Conservation (phyloP, 2,113 vertebrate genomes). For the Coryphaenoides rupestris region DNA sequence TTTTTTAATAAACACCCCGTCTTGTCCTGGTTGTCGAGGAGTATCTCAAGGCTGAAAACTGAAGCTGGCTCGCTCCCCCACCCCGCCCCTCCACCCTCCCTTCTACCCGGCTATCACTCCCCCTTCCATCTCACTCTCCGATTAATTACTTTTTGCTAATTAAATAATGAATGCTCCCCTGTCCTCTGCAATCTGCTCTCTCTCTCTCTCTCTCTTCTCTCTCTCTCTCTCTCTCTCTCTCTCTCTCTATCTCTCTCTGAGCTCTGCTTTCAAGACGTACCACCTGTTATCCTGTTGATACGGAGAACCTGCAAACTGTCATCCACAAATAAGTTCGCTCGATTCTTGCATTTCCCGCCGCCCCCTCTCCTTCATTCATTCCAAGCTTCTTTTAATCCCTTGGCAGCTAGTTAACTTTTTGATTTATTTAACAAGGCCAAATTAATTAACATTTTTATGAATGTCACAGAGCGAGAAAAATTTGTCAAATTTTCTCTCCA, state of each 20-base stretch:
- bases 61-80: too few species aligned
- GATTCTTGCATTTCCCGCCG: constrained; percentile 33
- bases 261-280: too few species aligned
- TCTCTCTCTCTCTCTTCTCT: neutral
- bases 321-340: constrained; percentile 25
- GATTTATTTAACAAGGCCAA: neutral
- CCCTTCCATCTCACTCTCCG: too few species aligned
- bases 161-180: too few species aligned
- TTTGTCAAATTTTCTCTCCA: too few species aligned
- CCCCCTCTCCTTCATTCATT: constrained; percentile 11
- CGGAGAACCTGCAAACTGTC: neutral
- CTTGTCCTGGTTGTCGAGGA: too few species aligned
- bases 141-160: too few species aligned
- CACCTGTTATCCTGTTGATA: neutral
- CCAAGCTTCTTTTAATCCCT: neutral
- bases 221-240: constrained; percentile 2
- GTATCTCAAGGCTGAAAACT: too few species aligned
- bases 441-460: neutral
- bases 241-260: neutral
- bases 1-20: too few species aligned
- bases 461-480: neutral
- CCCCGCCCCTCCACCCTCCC: too few species aligned
- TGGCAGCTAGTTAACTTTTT: neutral
- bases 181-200: neutral
- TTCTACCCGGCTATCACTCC: too few species aligned